Base-by-base conservation (phyloP, 2,113 vertebrate genomes). In the Tringa solitaria region DNA sequence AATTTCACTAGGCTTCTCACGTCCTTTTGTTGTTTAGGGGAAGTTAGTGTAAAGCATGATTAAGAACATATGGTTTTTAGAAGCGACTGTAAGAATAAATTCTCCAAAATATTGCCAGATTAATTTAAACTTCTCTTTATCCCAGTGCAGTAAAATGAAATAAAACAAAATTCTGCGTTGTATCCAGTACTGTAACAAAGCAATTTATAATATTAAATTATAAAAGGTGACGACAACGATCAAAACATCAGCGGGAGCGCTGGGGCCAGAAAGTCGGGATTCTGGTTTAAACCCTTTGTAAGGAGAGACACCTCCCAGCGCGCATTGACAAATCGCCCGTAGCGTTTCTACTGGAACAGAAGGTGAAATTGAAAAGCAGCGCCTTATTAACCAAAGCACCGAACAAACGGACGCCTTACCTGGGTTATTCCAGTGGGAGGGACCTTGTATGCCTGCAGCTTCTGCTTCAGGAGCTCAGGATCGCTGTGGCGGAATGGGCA, bases 401-500 rank as follows among this genome's bases (percentile, higher is more conserved):
- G 56, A 82, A 70, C n/a, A 91, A 83, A 90, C 18, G 69, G 22
- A 4, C 4, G 33, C 94, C 98, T 92, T 94, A 99, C 99, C 99
- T 99, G 99, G 97, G 41, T 96, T 97, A 99, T 98, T 77, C 99
- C 99, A 86, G 92, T 97, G 24, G 98, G 96, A 95, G 99, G 84
- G 80, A 99, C 97, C 96, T 99, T 99, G 97, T 98, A 99, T 2
- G 98, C 97, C 97, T 99, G 99, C 80, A 99, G 98, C 96, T 99
- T 99, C 98, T 99, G 99, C 98, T 98, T 99, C 96, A 99, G 96
- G 24, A 99, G 97, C 89, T 99, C 99, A 0, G 98, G 98, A 94
- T 99, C 99, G 51, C 98, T 99, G 98, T 99, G 99, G 77, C 99
- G 99, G 97, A 99, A 99, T 85, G 99, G 99, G 96, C 99, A 99